Base-by-base conservation (phyloP, 2,113 vertebrate species). In the Pseudolaguvia tuberculata region DNA sequence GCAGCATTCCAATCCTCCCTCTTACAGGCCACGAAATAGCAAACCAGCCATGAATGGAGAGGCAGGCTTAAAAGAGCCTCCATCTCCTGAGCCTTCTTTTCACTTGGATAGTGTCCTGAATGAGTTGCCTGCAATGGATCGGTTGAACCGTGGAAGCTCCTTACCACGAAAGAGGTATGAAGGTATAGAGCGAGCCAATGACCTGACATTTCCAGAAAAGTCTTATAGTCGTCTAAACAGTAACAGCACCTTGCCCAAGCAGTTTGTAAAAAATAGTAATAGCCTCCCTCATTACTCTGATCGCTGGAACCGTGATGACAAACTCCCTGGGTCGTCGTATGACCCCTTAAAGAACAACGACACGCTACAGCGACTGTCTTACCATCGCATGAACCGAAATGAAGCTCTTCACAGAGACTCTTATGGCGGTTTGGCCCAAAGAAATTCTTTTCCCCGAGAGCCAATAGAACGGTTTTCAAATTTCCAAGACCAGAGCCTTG, bases 11-110 rank as follows among this genome's bases (percentile, higher is more conserved):
- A 57, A 76, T 70, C 82, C 78, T 76, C 88, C 88, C 51, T 70
- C 8, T 80, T 88, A n/a, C 85, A 79, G 87, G 90, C 81, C 88
- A 83, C 68, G 85, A 0, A 92, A 93, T 0, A 91, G 92, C 23
- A 93, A 89, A 72, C 88, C 90, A 63, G 83, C 62, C 77, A 72
- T 80, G 57, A 88, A 87, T 4, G 88, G 91, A 73, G 78, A 84
- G n/a, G 79, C 78, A 62, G 51, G 21, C 61, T 73, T 84, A 68
- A 85, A 75, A 76, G 87, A 86, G 77, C 77, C 76, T 4, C 29
- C 62, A 14, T 73, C 66, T 79, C 79, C 84, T 57, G 77, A 85
- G 80, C 74, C 72, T 61, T 69, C 86, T 66, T 85, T 69, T 79
- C 62, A 45, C 50, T 35, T 68, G 27, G 83, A 88, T 62, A 87